phyloP scores from a whole-genome alignment of 2,888 invertebrate species.

The Thecocarcelia acutangulata region DNA sequence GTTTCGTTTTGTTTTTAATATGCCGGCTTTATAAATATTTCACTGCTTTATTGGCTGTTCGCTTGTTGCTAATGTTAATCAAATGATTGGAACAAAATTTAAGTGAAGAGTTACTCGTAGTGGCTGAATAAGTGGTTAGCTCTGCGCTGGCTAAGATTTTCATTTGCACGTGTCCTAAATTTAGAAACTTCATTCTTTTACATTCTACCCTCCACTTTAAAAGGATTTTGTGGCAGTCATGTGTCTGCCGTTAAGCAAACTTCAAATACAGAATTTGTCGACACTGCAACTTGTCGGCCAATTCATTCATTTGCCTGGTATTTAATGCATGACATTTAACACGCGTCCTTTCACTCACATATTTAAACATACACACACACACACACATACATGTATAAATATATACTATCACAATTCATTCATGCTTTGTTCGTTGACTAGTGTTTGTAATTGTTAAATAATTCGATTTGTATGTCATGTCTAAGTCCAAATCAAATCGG shows the following conservation, averaged over 20 bases:
- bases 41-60: background rate
- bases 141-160: slow-evolving; percentile 29
- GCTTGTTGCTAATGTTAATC: slow-evolving; percentile 41
- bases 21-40: slow-evolving; percentile 4
- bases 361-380: slow-evolving; percentile 27
- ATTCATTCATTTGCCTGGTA: slow-evolving; percentile 38
- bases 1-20: slow-evolving; percentile 4
- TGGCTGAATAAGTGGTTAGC: slow-evolving; percentile 34
- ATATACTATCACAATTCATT: slow-evolving; percentile 36
- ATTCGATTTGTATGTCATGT: slow-evolving; percentile 65
- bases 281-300: slow-evolving; percentile 9
- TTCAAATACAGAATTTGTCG: slow-evolving; percentile 54
- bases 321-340: slow-evolving; percentile 63
- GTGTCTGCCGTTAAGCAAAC: slow-evolving; percentile 50
- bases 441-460: slow-evolving; percentile 68
- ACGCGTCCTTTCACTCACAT: slow-evolving; percentile 40
- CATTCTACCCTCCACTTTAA: slow-evolving; percentile 4
- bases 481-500: slow-evolving; percentile 32
- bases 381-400: no score
- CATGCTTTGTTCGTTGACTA: background rate
- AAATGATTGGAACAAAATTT: slow-evolving; percentile 28
- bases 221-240: slow-evolving; percentile 35
- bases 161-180: slow-evolving; percentile 77
- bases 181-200: slow-evolving; percentile 67
- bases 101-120: slow-evolving; percentile 27